Evolutionary conservation across 2,113 vertebrate genomes (phyloP), one percentile per base, ranked within the genome.

Genomic region (Prionailurus viverrinus): DNA sequence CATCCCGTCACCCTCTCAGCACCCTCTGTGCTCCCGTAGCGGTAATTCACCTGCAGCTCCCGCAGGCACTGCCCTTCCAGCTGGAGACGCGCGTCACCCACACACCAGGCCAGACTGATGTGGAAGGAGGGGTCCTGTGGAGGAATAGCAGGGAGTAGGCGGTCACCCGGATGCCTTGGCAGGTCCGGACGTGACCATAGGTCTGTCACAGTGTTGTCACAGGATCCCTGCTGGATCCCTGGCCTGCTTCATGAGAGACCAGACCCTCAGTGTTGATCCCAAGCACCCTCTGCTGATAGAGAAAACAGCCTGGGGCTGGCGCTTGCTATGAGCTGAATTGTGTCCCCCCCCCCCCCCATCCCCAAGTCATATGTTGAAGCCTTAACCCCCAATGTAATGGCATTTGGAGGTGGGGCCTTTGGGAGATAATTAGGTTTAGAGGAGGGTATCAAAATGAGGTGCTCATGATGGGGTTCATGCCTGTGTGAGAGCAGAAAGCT

Each of bases 71-170:
- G 97, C 4, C 98, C 98, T 82, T 98, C 98, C 69, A 99, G 97
- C 85, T 97, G 97, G 68, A 79, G 98, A 1, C 97, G 98, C 12
- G 97, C 55, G 55, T 99, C 99, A 13, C 99, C 99, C 0, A 99
- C 99, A 25, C 99, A 99, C 99, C 99, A 99, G 95, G 99, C 99
- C 98, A 99, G 98, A 98, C 99, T 99, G 96, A 99, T 96, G 1
- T 99, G 99, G 98, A 99, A 99, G 0, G 99, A 99, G 0, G 99
- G 99, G 86, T 99, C 98, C 99, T 99, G 94, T 1, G 45, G 41
- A 78, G 65, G 97, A 95, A 58, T 6, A 51, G 82, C 6, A 31
- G 71, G 83, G 89, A 97, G 11, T 12, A 16, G 82, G 76, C 0
- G 2, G 31, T 55, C 58, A 58, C 33, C 66, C 7, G 41, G 58